Evolutionary conservation across 2,888 invertebrate species (phyloP).

Genomic region (Amphipoea lucens): DNA sequence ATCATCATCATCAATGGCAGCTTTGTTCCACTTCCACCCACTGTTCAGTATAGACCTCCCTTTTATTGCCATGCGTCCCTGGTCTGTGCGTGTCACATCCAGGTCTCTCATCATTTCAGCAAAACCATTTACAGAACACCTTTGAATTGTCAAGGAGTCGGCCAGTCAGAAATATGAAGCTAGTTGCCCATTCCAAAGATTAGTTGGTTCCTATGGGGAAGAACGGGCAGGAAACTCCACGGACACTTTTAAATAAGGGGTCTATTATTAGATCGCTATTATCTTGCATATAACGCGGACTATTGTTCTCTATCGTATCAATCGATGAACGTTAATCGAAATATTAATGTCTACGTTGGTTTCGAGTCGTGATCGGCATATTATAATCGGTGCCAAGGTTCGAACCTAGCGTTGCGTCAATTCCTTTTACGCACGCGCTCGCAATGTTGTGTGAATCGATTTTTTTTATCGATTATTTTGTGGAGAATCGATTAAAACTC

Average conservation of each 20-base stretch:
- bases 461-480: constrained; percentile 37
- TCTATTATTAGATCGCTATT: constrained; percentile 6
- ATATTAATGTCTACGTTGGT: constrained; percentile 57
- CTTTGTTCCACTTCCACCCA: background rate
- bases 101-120: background rate
- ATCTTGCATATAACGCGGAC: background rate
- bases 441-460: constrained; percentile 57
- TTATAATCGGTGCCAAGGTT: constrained; percentile 80
- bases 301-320: constrained; percentile 26
- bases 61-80: background rate
- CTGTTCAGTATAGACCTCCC: background rate
- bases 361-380: constrained; percentile 70
- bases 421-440: constrained; percentile 55
- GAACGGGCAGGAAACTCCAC: background rate
- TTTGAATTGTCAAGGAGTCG: background rate
- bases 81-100: too few relatives aligned
- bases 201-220: background rate
- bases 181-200: background rate
- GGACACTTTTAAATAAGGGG: background rate
- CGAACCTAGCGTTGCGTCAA: constrained; percentile 72
- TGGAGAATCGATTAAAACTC: constrained; percentile 27
- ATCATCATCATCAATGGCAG: too few relatives aligned
- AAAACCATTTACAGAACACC: background rate
- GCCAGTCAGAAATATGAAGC: background rate
- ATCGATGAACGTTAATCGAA: constrained; percentile 50